phyloP scores from a whole-genome alignment of 2,797 vertebrate genomes.

The Spondyliosoma cantharus region DNA sequence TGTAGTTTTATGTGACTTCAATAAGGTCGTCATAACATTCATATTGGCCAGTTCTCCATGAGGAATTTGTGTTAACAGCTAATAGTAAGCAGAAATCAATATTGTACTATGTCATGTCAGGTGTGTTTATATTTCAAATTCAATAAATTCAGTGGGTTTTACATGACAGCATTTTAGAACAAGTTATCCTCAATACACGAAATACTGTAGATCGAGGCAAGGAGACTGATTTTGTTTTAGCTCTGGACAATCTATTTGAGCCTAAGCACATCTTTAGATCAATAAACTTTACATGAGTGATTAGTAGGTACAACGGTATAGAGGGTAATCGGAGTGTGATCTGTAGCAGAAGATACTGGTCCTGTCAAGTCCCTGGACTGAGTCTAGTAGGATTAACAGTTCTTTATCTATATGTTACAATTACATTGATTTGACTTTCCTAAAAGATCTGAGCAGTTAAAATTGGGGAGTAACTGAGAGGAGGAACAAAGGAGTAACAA shows the following conservation, averaged over 20 bases:
- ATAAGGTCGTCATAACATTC: neutral
- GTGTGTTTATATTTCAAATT: conserved; percentile 17
- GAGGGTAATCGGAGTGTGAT: neutral
- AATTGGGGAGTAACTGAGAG: no score
- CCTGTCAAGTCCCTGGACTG: neutral
- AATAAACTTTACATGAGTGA: conserved; percentile 11
- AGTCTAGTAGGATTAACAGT: no score
- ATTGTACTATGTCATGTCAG: conserved; percentile 2
- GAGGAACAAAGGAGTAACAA: no score
- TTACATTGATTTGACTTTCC: no score
- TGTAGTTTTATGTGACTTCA: neutral
- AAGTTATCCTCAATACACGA: neutral
- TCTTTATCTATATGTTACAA: no score
- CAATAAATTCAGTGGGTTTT: neutral
- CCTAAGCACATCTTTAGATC: neutral
- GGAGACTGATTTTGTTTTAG: neutral
- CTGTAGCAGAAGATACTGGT: neutral
- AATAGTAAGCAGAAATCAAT: conserved; percentile 22
- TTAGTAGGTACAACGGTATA: neutral
- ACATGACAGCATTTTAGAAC: neutral
- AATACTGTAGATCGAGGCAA: neutral
- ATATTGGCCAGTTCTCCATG: neutral
- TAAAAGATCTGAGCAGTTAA: no score
- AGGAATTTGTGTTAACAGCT: conserved; percentile 12
- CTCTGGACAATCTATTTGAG: neutral